A percentile compares a stretch with the other conserved stretches of the same genome.
Conservation (phyloP, 2,797 vertebrate species). For the Chrysolophus pictus region DNA sequence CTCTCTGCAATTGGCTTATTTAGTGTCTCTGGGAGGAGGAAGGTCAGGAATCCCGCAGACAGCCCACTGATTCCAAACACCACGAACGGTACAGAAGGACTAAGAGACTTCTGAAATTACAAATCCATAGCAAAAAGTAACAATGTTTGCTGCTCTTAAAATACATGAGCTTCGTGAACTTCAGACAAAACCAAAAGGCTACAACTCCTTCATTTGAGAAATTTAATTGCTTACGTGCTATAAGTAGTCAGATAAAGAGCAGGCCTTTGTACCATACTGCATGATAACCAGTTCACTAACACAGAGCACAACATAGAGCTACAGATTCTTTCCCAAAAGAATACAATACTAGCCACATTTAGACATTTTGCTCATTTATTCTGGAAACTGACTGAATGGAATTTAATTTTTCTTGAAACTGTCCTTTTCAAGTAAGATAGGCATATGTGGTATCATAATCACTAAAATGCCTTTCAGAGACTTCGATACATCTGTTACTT, state of each 20-base stretch:
- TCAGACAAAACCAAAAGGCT: not conserved
- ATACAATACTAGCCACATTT: not conserved
- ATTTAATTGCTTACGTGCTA: not conserved
- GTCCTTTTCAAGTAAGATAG: not conserved
- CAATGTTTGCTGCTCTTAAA: not conserved
- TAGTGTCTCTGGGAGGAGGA: conserved; percentile 89
- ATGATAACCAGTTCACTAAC: not conserved
- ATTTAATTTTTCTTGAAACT: not conserved
- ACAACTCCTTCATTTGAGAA: not conserved
- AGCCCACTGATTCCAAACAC: conserved; percentile 88
- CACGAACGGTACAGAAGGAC: conserved; percentile 85
- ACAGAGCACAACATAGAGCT: not conserved
- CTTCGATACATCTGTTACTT: not conserved
- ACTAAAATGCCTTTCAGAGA: not conserved
- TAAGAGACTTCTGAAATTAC: conserved; percentile 81
- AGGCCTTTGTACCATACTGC: not conserved
- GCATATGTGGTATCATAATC: not conserved
- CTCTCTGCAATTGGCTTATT: conserved; percentile 85
- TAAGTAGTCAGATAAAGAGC: not conserved
- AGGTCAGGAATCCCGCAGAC: conserved; percentile 84
- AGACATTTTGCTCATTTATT: not conserved
- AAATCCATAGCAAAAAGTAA: conserved; percentile 12
- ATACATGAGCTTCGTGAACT: not conserved
- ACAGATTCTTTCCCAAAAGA: not conserved
- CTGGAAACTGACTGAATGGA: not conserved